A percentile compares a stretch with the other conserved stretches of the same genome.
Evolutionary conservation across 2,113 vertebrate genomes (phyloP).

Genomic region (Archocentrus centrarchus): DNA sequence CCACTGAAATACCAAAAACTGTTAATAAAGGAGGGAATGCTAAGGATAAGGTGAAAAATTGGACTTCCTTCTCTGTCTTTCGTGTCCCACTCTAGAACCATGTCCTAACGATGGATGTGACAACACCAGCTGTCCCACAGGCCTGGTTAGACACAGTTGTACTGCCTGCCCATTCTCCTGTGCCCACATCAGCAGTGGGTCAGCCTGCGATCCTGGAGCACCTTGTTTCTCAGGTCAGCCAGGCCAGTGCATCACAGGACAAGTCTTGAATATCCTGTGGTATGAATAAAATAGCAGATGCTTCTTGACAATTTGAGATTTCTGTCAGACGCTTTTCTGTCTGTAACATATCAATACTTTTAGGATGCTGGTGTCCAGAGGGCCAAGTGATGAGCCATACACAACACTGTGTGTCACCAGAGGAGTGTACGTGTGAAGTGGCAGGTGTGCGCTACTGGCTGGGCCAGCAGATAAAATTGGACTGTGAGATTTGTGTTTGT

Average conservation of each 20-base stretch:
- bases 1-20: background rate
- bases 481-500: constrained; percentile 88
- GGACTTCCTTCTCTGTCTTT: background rate
- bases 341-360: background rate
- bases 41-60: background rate
- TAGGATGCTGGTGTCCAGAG: constrained; percentile 89
- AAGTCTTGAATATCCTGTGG: background rate
- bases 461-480: constrained; percentile 82
- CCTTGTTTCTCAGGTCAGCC: constrained; percentile 84
- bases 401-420: constrained; percentile 79
- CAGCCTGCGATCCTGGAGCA: constrained; percentile 57
- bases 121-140: constrained; percentile 80
- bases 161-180: constrained; percentile 88
- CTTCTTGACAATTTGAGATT: background rate
- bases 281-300: background rate
- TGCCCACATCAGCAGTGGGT: constrained; percentile 78
- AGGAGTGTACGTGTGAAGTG: constrained; percentile 84
- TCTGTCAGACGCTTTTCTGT: background rate
- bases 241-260: background rate
- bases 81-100: constrained; percentile 66
- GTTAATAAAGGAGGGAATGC: background rate
- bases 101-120: constrained; percentile 83
- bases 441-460: constrained; percentile 78
- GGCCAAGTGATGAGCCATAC: constrained; percentile 81
- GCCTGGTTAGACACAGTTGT: constrained; percentile 79